Evolutionary conservation across 2,113 vertebrate genomes (phyloP), one percentile per base, ranked within the genome.

Genomic region (Circaetus gallicus): DNA sequence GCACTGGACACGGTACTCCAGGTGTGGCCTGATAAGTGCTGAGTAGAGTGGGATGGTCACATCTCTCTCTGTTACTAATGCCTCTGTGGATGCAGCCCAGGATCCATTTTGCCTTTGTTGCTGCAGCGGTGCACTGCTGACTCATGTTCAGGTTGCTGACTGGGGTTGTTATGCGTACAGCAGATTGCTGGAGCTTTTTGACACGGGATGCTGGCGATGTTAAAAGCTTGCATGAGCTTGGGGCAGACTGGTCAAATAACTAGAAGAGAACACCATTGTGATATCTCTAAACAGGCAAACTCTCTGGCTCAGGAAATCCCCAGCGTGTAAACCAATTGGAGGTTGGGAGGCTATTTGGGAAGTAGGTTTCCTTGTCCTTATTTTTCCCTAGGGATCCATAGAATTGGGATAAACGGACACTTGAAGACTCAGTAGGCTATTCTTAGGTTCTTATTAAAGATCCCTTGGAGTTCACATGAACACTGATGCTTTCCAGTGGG

Each of bases 131-230:
- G 26, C 31, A 3, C 52, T 63, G 22, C 81, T 70, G 61, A 50
- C 20, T 71, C 19, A 3, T 2, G 18, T 11, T n/a, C 20, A n/a
- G 38, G 24, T 58, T 78, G 72, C 24, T 78, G 91, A 19, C 25
- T 89, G 0, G 3, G 20, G 24, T 38, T 47, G n/a, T 36, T 73
- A 7, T 3, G 25, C 11, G 7, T 53, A 16, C 32, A 80, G 40
- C 32, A 50, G 50, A 12, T 19, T 28, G 52, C 15, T 55, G 22
- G 47, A 81, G 29, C 10, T 28, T 43, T 45, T 86, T 79, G 72
- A 38, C n/a, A 16, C 0, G 1, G 59, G 71, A 17, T 70, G 12
- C 13, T 73, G 38, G 18, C 3, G 3, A 10, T n/a, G 10, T 40
- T 70, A 55, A 59, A 80, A 87, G 29, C 47, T 63, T 65, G 34